Evolutionary conservation across 2,888 invertebrate genomes (phyloP), one percentile per base, ranked within the genome.

Genomic region (Drosophila fungiperda): DNA sequence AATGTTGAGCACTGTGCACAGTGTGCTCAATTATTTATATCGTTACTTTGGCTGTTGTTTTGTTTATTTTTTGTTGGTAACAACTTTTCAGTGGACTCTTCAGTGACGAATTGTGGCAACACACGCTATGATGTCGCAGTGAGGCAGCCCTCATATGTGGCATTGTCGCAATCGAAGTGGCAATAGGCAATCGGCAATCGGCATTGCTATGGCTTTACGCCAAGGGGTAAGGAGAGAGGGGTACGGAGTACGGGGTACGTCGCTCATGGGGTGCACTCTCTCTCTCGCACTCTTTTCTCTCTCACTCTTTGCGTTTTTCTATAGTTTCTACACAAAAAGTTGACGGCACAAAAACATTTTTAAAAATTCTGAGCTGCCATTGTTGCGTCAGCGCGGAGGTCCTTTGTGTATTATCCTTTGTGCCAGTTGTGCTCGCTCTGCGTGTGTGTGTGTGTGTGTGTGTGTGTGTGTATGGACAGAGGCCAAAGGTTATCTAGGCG

Each of bases 401-500:
- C 87, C 87, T 86, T 86, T 88, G 85, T 88, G 87, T 80, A 72
- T 78, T 88, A 83, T 88, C 87, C 84, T 88, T 86, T 86, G 85
- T 86, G 72, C 68, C 74, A 75, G 73, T 78, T 72, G 76, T 69
- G 65, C 48, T 60, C 66, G 64, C 74, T 63, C 73, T 60, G 40
- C 57, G 26, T 66, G 23, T 58, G 20, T 62, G 15, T 61, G 23
- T 55, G n/a, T 68, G 32, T 64, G 42, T 67, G 33, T 49, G 58
- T 64, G 66, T 81, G 69, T 77, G 72, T 63, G 81, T 76, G 79
- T 71, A 71, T 57, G 74, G 54, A 78, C 76, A 57, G 69, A 69
- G 91, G 90, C 88, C 89, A 90, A 88, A 90, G 90, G 90, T 90
- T 90, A 91, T 88, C 88, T 88, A 85, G 81, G 78, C 89, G 89